Percentiles rank a stretch among this genome's conserved stretches.
These are phyloP conservation scores for Octopus sinensis DNA, from an alignment of 1,140 invertebrate genomes.

Conservation along the genomic window DNA sequence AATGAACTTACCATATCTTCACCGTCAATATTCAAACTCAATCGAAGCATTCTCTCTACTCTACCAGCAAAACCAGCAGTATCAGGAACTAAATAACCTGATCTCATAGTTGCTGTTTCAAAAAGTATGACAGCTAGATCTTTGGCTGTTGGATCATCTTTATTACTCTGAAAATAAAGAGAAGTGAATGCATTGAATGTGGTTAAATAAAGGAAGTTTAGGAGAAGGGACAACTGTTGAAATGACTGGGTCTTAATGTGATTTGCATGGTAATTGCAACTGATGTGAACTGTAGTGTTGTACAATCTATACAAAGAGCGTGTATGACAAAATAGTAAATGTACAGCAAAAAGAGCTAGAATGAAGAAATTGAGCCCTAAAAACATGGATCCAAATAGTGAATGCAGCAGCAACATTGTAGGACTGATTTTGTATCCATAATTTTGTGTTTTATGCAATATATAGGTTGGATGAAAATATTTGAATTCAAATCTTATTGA, in stretches of 20 bases:
- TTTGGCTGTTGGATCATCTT: slow-evolving; percentile 74
- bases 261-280: neutral
- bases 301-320: too few relatives aligned
- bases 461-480: too few relatives aligned
- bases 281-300: neutral
- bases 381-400: too few relatives aligned
- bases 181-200: neutral
- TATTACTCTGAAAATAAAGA: slow-evolving; percentile 34
- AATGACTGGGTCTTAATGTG: neutral
- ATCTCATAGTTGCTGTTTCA: slow-evolving; percentile 83
- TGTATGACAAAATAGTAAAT: too few relatives aligned
- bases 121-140: slow-evolving; percentile 90
- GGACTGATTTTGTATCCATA: too few relatives aligned
- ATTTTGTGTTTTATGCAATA: too few relatives aligned
- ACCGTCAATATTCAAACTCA: slow-evolving; percentile 71
- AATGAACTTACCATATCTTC: slow-evolving; percentile 64
- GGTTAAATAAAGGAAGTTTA: too few relatives aligned
- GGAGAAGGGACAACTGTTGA: neutral
- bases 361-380: too few relatives aligned
- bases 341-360: too few relatives aligned
- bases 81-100: slow-evolving; percentile 84
- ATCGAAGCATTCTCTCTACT: slow-evolving; percentile 78
- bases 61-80: slow-evolving; percentile 81
- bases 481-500: too few relatives aligned
- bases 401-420: too few relatives aligned